Evolutionary conservation across 2,113 vertebrate genomes (phyloP).

Genomic region (Apistogramma diplotaenia): DNA sequence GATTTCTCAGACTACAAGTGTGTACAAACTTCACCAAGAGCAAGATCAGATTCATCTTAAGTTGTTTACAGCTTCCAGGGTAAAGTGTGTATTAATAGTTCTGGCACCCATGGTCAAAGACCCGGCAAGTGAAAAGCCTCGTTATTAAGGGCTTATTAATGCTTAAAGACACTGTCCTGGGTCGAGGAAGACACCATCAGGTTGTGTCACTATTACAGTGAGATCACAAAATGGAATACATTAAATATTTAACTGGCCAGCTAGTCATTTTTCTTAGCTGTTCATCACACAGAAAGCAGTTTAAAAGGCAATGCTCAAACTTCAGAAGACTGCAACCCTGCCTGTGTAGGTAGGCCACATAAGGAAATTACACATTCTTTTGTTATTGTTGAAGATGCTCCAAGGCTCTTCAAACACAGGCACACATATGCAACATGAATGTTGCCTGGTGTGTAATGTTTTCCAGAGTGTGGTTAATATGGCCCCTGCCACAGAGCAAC

Average conservation of each 20-base stretch:
- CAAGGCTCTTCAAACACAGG: conserved; percentile 48
- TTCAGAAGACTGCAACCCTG: conserved; percentile 16
- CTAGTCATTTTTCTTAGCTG: not conserved
- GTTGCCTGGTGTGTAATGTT: conserved; percentile 61
- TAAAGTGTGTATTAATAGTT: conserved; percentile 53
- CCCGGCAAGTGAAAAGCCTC: conserved; percentile 22
- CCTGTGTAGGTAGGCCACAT: conserved; percentile 4
- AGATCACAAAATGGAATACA: not conserved
- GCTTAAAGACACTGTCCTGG: conserved; percentile 26
- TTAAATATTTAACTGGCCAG: not conserved
- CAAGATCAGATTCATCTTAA: conserved; percentile 31
- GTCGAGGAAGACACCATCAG: conserved; percentile 13
- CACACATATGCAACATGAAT: conserved; percentile 45
- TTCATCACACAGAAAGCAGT: not conserved
- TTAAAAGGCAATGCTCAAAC: not conserved
- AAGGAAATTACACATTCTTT: conserved; percentile 69
- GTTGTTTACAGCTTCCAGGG: conserved; percentile 36
- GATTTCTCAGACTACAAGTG: conserved; percentile 44
- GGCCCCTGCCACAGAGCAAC: conserved; percentile 46
- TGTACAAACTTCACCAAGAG: conserved; percentile 30
- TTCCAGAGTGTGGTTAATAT: conserved; percentile 69
- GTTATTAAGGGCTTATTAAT: conserved; percentile 39
- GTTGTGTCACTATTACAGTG: not conserved
- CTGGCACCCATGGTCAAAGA: conserved; percentile 36
- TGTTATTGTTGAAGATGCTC: conserved; percentile 65